Conservation (phyloP, 2,113 vertebrate species). For the Vireo altiloquus region DNA sequence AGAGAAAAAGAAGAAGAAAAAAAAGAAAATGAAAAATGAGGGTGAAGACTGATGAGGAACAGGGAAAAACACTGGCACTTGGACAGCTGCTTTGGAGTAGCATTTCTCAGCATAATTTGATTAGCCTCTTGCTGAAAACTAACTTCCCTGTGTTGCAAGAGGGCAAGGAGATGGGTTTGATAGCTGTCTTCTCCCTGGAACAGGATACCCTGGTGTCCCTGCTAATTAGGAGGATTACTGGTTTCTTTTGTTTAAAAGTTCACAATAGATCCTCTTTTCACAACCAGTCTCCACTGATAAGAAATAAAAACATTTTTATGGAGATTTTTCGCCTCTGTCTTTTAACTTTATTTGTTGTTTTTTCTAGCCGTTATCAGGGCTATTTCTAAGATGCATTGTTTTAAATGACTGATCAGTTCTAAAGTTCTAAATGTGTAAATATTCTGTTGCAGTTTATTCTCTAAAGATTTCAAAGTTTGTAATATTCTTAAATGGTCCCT, state of each 20-base stretch:
- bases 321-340: neutral
- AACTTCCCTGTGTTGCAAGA: neutral
- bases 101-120: neutral
- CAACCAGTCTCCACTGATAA: neutral
- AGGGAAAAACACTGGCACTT: neutral
- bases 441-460: neutral
- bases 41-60: conserved; percentile 41
- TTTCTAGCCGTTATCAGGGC: neutral
- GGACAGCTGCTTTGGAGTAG: neutral
- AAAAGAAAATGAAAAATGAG: conserved; percentile 73
- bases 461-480: neutral
- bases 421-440: neutral
- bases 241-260: neutral
- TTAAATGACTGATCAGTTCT: neutral
- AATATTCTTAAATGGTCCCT: neutral
- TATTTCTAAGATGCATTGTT: neutral
- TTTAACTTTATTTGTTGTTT: neutral
- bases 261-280: neutral
- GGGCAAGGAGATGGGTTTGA: neutral
- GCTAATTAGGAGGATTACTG: neutral
- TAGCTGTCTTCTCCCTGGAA: neutral
- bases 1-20: conserved; percentile 89
- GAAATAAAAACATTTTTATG: conserved; percentile 58
- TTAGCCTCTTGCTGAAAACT: neutral
- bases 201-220: neutral